A percentile compares a stretch with the other conserved stretches of the same genome.
These are phyloP conservation scores for Chouioia cunea DNA, from an alignment of 2,888 invertebrate species.

Conservation along the genomic window DNA sequence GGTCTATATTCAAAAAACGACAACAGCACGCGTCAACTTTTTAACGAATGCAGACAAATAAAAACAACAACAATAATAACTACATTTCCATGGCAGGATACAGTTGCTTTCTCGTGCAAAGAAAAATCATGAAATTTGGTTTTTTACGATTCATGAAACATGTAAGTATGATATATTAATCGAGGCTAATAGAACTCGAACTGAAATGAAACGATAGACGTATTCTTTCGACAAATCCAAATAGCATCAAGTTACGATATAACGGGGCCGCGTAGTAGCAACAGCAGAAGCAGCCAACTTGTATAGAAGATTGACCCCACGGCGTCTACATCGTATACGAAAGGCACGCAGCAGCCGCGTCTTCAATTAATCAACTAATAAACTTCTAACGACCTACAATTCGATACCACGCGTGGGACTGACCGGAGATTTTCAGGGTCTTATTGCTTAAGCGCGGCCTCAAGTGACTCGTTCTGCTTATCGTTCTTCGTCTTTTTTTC, in stretches of 20 bases:
- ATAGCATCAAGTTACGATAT: background rate
- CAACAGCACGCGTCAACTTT: slow-evolving; percentile 17
- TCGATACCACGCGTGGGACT: slow-evolving; percentile 42
- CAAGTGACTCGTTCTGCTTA: too few relatives aligned
- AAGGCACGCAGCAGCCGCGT: slow-evolving; percentile 24
- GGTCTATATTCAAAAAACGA: slow-evolving; percentile 33
- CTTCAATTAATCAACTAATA: slow-evolving; percentile 62
- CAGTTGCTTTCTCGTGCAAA: too few relatives aligned
- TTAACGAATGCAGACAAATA: slow-evolving; percentile 17
- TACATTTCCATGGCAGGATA: too few relatives aligned
- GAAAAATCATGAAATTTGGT: too few relatives aligned
- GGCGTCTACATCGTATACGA: background rate
- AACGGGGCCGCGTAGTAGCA: slow-evolving; percentile 20
- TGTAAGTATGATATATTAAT: too few relatives aligned
- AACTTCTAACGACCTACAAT: slow-evolving; percentile 55
- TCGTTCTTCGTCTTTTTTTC: too few relatives aligned
- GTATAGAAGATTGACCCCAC: slow-evolving; percentile 56
- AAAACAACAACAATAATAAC: too few relatives aligned
- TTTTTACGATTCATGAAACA: too few relatives aligned
- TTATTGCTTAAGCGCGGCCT: slow-evolving; percentile 34
- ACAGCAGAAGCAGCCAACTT: too few relatives aligned
- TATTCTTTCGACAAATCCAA: too few relatives aligned
- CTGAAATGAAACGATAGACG: too few relatives aligned
- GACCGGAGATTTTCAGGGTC: slow-evolving; percentile 41
- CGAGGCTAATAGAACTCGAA: too few relatives aligned